A percentile compares a stretch with the other conserved stretches of the same genome.
Evolutionary conservation across 2,113 vertebrate species (phyloP).

Genomic region (Pelecanoides urinatrix): DNA sequence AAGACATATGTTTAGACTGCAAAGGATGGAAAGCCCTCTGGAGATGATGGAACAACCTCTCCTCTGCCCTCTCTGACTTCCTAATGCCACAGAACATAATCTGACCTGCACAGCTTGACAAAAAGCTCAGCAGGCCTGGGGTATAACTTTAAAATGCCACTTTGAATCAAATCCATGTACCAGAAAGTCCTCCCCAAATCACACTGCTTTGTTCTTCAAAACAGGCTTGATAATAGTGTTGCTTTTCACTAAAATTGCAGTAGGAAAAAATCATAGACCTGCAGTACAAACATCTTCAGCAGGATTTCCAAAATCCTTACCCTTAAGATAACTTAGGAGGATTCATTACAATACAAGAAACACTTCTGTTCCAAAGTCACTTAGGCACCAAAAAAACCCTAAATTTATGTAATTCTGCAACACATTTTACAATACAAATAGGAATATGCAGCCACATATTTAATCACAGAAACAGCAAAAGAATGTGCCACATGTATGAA

Average conservation of each 20-base stretch:
- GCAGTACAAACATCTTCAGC: not conserved
- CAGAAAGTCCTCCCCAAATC: not conserved
- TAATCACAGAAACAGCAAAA: not conserved
- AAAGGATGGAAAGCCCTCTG: not conserved
- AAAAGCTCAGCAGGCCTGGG: not conserved
- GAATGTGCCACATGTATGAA: not conserved
- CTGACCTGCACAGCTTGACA: not conserved
- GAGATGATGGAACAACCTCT: not conserved
- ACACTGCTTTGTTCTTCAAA: not conserved
- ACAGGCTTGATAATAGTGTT: not conserved
- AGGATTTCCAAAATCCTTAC: not conserved
- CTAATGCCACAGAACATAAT: not conserved
- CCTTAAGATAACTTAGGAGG: not conserved
- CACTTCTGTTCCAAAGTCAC: not conserved
- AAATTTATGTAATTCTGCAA: not conserved
- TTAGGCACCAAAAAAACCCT: not conserved
- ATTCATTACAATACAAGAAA: not conserved
- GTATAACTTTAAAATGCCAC: constrained; percentile 15
- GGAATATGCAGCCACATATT: not conserved
- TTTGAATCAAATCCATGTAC: not conserved
- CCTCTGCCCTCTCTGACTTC: not conserved
- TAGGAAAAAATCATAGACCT: not conserved
- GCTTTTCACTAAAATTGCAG: not conserved
- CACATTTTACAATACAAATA: not conserved
- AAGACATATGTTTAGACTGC: not conserved